Evolutionary conservation across 2,888 invertebrate species (phyloP), one percentile per base, ranked within the genome.

Genomic region (Lydus trimaculatus): DNA sequence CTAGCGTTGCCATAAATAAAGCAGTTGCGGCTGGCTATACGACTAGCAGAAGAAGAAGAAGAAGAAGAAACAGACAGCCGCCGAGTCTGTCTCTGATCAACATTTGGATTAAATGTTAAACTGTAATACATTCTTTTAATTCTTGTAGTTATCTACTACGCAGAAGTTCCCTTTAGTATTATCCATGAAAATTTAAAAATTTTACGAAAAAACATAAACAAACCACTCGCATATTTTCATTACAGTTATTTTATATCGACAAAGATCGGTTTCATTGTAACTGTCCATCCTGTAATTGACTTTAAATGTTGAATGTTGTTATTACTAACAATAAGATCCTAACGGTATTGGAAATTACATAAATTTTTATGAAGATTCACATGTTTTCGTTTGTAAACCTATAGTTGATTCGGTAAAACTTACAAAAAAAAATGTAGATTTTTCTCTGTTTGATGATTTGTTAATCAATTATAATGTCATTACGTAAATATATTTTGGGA

Each of bases 51-150:
- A 6, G 43, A 43, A 5, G n/a, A 43, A 43, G 48, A 52, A 48
- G 8, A 20, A 43, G 17, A 43, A 48, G 72, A 73, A 75, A 74
- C 72, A 76, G 71, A 73, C 75, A 76, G 76, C 73, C 76, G 20
- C 20, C 48, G 23, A 52, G 48, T 52, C 23, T 52, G 23, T 79
- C 79, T 80, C 80, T 73, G 81, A 82, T 81, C 80, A 80, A 79
- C 80, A 80, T 82, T 81, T 78, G 82, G 81, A 81, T 81, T 82
- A 82, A 82, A 82, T 78, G 81, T 80, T 80, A 81, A 81, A 82
- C 80, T 80, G 81, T 80, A 80, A 79, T 80, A 79, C 82, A 80
- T 81, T 82, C 82, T 77, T 80, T 79, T 79, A 79, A 81, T 82
- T 82, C 81, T 76, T 78, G 78, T 77, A 78, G 72, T 76, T 77